phyloP scores from a whole-genome alignment of 1,140 invertebrate species.

The Sycobia sp. region DNA sequence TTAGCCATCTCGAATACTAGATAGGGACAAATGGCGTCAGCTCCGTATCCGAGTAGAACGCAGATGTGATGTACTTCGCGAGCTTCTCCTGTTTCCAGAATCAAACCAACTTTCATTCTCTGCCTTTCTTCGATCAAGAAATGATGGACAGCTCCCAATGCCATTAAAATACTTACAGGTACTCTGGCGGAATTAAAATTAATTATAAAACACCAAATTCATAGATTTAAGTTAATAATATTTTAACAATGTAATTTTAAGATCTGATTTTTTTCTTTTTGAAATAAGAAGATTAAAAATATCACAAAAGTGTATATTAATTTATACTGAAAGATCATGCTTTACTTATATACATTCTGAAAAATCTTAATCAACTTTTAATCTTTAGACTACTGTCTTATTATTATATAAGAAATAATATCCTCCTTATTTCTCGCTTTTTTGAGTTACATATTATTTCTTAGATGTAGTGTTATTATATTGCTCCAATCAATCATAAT shows the following conservation, averaged over 20 bases:
- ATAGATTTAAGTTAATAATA: not conserved
- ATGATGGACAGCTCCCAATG: conserved; percentile 93
- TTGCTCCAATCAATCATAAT: too few relatives aligned
- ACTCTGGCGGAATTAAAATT: conserved; percentile 61
- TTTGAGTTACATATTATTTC: too few relatives aligned
- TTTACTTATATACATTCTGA: too few relatives aligned
- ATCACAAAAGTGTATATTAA: too few relatives aligned
- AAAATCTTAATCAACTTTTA: too few relatives aligned
- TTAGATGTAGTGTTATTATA: too few relatives aligned
- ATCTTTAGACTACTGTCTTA: too few relatives aligned
- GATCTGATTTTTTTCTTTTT: not conserved
- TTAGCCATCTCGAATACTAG: conserved; percentile 92
- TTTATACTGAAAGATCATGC: too few relatives aligned
- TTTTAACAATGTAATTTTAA: conserved; percentile 7
- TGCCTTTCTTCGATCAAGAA: conserved; percentile 93
- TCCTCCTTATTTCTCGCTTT: too few relatives aligned
- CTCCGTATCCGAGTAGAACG: conserved; percentile 94
- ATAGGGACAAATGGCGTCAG: conserved; percentile 97
- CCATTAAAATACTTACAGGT: conserved; percentile 83
- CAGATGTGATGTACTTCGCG: conserved; percentile 97
- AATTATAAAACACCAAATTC: too few relatives aligned
- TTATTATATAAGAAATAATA: too few relatives aligned
- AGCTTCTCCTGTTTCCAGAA: conserved; percentile 93
- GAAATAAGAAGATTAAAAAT: conserved; percentile 14
- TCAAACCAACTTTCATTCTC: conserved; percentile 93